Evolutionary conservation across 2,113 vertebrate species (phyloP).

Genomic region (Brachypteracias leptosomus): DNA sequence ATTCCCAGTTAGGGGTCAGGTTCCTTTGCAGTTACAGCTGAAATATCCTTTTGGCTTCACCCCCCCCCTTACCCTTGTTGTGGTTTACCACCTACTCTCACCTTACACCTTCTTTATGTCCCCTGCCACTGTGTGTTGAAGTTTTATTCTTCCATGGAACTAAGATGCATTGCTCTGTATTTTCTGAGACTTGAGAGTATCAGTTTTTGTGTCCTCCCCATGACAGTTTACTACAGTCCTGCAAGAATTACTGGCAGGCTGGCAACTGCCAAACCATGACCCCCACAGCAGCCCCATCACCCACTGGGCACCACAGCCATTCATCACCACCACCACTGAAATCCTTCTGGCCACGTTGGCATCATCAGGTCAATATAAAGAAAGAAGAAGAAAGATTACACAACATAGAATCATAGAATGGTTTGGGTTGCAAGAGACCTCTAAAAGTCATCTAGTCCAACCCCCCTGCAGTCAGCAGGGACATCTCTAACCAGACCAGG

Average conservation of each 20-base stretch:
- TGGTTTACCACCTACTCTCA: background rate
- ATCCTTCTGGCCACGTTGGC: background rate
- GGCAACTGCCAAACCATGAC: background rate
- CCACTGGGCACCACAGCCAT: accelerated
- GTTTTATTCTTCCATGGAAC: background rate
- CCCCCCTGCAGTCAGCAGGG: too few relatives aligned
- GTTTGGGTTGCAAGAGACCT: too few relatives aligned
- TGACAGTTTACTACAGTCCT: background rate
- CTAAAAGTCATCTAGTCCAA: too few relatives aligned
- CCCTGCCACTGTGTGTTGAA: background rate
- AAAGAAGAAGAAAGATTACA: background rate
- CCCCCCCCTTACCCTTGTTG: background rate
- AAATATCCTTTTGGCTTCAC: background rate
- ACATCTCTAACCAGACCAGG: too few relatives aligned
- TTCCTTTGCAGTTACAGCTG: background rate
- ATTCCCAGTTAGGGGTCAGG: background rate
- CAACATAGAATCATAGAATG: too few relatives aligned
- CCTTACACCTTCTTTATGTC: background rate
- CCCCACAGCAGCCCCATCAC: background rate
- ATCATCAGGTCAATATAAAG: background rate
- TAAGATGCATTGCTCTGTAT: background rate
- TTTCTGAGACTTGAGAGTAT: background rate
- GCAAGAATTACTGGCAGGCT: background rate
- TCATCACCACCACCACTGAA: background rate
- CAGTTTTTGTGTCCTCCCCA: background rate